Evolutionary conservation across 2,888 invertebrate species (phyloP), one percentile per base, ranked within the genome.

Genomic region (Cerceris ruficornis): DNA sequence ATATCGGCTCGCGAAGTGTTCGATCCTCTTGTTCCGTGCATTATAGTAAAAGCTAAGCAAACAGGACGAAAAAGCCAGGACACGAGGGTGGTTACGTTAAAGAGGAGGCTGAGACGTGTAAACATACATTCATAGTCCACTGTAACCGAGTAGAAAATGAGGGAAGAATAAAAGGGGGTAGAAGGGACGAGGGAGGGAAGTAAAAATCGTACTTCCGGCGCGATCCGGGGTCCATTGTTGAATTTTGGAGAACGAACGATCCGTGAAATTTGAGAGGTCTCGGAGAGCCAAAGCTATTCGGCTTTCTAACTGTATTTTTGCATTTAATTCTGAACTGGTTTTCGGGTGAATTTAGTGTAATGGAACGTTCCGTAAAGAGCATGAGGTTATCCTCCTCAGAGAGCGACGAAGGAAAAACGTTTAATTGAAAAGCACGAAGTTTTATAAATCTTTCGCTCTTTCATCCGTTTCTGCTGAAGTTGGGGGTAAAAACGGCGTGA

Each of bases 11-110:
- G 49, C 8, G 43, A 39, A 59, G 55, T 28, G 28, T 52, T 69
- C 17, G 9, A 14, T 57, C 43, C n/a, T 61, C 50, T 39, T 65
- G 58, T 77, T 69, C 71, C n/a, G 50, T 59, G 72, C 77, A 79
- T 86, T 82, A 77, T 66, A 66, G 55, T 86, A 76, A 84, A 85
- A 85, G 85, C 86, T 77, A 70, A 59, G 64, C 69, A 86, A 86
- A 84, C 75, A 76, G 41, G 58, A 41, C 6, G 46, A 58, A 65
- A 49, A 73, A 58, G 62, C 49, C 50, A 50, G 60, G 8, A 42
- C 50, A 41, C 15, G 14, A 69, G 11, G 66, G 46, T 28, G 62
- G 46, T 41, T 62, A 72, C 57, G 69, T 66, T 58, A 42, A 71
- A 57, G 13, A 52, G 66, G 61, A 54, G 28, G 14, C 9, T 6